phyloP scores from a whole-genome alignment of 2,113 vertebrate species.

The Thalassoma bifasciatum region DNA sequence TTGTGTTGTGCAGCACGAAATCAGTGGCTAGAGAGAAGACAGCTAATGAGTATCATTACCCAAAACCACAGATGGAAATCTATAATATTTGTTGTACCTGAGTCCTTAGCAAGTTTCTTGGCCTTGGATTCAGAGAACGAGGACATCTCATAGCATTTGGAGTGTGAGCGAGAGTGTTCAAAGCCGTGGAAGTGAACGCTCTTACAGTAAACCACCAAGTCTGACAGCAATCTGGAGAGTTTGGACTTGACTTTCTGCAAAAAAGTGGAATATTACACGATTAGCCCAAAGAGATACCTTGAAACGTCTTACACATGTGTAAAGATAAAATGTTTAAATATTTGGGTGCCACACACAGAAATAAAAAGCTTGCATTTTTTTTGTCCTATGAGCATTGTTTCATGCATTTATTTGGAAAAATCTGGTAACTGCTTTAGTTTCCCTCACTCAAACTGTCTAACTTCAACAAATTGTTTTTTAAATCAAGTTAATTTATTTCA shows the following conservation, averaged over 20 bases:
- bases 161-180: constrained; percentile 79
- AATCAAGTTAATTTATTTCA: too few species aligned
- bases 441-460: too few species aligned
- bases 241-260: constrained; percentile 84
- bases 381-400: too few species aligned
- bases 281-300: neutral
- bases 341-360: too few species aligned
- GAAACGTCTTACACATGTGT: neutral
- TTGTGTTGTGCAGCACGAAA: constrained; percentile 90
- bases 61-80: neutral
- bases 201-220: constrained; percentile 94
- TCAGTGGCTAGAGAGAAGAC: constrained; percentile 70
- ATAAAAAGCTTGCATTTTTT: too few species aligned
- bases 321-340: neutral
- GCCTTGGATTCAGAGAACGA: constrained; percentile 93
- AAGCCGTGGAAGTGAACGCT: constrained; percentile 90
- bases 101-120: constrained; percentile 87
- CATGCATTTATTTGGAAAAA: too few species aligned
- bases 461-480: too few species aligned
- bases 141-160: constrained; percentile 89
- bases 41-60: neutral
- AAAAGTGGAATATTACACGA: neutral
- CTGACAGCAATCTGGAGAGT: constrained; percentile 86
- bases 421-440: too few species aligned
- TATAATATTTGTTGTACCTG: constrained; percentile 77